Evolutionary conservation across 2,113 vertebrate species (phyloP).

Genomic region (Cacatua alba): DNA sequence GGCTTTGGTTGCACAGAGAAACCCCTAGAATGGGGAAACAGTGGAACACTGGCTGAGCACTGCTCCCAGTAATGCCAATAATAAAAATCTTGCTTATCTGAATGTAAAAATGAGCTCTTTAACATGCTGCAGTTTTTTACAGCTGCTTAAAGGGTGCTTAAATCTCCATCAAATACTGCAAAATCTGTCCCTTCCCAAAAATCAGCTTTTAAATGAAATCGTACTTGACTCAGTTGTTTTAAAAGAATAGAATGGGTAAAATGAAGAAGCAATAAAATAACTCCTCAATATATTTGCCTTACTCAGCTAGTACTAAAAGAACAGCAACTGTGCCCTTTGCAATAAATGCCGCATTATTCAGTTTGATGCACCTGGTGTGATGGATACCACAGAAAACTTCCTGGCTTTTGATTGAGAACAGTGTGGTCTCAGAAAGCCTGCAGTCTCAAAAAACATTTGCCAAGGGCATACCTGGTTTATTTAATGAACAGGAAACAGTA

Average conservation of each 20-base stretch:
- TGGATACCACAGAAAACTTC: neutral
- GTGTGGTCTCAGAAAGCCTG: neutral
- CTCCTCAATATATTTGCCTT: neutral
- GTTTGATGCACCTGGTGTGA: neutral
- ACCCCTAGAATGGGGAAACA: neutral
- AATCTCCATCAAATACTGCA: neutral
- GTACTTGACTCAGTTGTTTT: neutral
- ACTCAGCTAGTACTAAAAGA: neutral
- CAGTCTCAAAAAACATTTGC: neutral
- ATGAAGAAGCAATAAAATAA: accelerated
- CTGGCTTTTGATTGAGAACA: neutral
- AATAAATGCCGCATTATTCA: neutral
- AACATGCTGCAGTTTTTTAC: neutral
- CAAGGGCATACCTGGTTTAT: neutral
- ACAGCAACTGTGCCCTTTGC: neutral
- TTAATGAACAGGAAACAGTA: neutral
- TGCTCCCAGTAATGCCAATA: neutral
- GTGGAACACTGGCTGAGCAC: accelerated
- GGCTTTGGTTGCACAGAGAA: neutral
- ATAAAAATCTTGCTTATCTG: neutral
- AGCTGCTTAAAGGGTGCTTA: neutral
- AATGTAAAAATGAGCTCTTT: neutral
- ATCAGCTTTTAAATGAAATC: neutral
- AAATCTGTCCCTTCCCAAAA: neutral
- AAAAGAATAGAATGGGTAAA: neutral